Percentiles rank a stretch among this genome's conserved stretches.
phyloP scores from a whole-genome alignment of 2,113 vertebrate species.

The Acanthochromis polyacanthus region DNA sequence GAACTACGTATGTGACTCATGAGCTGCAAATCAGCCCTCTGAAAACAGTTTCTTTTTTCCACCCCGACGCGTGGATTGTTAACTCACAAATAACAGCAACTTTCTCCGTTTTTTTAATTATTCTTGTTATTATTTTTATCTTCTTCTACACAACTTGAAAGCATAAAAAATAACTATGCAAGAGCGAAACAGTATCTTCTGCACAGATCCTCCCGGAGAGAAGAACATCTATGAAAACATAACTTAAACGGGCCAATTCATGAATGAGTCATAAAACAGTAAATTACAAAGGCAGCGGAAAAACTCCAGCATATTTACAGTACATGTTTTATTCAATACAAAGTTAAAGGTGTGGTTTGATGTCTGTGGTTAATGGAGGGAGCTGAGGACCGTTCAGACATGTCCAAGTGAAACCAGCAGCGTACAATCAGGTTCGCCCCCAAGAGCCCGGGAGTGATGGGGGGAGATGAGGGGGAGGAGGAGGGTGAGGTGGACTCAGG shows the following conservation, averaged over 20 bases:
- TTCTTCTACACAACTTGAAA: conserved; percentile 59
- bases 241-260: conserved; percentile 89
- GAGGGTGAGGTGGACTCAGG: conserved; percentile 75
- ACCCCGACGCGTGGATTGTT: background rate
- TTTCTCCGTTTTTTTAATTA: conserved; percentile 3
- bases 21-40: conserved; percentile 32
- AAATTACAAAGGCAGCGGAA: conserved; percentile 94
- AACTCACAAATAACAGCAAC: conserved; percentile 66
- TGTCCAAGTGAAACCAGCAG: conserved; percentile 64
- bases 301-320: conserved; percentile 94
- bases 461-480: background rate
- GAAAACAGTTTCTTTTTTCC: background rate
- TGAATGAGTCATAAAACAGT: conserved; percentile 78
- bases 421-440: conserved; percentile 82
- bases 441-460: conserved; percentile 64
- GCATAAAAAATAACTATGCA: conserved; percentile 58
- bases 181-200: conserved; percentile 71
- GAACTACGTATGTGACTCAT: conserved; percentile 54
- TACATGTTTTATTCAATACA: conserved; percentile 87
- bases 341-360: conserved; percentile 68
- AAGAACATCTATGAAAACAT: conserved; percentile 85
- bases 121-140: background rate
- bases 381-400: conserved; percentile 81
- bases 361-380: conserved; percentile 69
- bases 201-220: conserved; percentile 49